Evolutionary conservation across 2,113 vertebrate genomes (phyloP).

Genomic region (Bambusicola thoracicus): DNA sequence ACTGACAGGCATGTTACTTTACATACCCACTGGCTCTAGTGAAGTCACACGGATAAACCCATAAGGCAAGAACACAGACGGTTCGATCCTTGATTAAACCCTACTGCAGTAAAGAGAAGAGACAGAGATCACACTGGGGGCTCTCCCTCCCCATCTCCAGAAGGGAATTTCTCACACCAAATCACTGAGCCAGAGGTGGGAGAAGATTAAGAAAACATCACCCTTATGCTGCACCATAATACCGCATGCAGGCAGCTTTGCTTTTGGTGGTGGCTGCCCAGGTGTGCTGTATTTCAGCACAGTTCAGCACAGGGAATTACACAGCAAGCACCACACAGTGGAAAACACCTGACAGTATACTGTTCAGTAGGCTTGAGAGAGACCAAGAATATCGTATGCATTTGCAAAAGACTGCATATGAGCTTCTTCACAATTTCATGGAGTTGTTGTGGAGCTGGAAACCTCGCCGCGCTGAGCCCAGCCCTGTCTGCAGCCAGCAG

Average conservation of each 20-base stretch:
- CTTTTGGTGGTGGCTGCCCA: accelerated
- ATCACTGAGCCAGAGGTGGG: neutral
- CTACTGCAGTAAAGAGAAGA: accelerated
- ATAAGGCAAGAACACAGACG: accelerated
- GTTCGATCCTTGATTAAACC: neutral
- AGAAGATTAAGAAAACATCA: neutral
- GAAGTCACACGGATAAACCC: neutral
- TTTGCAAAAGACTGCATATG: neutral
- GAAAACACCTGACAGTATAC: neutral
- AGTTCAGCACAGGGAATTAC: neutral
- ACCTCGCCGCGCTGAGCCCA: neutral
- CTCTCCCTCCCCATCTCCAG: neutral
- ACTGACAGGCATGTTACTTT: neutral
- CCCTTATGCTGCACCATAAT: neutral
- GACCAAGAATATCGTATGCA: accelerated
- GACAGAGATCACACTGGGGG: neutral
- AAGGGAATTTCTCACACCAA: neutral
- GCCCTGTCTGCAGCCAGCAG: neutral
- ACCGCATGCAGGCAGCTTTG: neutral
- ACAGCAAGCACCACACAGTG: neutral
- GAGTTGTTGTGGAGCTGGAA: neutral
- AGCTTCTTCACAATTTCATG: neutral
- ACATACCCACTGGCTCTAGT: accelerated
- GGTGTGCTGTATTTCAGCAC: neutral
- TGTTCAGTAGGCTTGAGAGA: neutral